Conservation (phyloP, 2,113 vertebrate species). For the Cyrtonyx montezumae region DNA sequence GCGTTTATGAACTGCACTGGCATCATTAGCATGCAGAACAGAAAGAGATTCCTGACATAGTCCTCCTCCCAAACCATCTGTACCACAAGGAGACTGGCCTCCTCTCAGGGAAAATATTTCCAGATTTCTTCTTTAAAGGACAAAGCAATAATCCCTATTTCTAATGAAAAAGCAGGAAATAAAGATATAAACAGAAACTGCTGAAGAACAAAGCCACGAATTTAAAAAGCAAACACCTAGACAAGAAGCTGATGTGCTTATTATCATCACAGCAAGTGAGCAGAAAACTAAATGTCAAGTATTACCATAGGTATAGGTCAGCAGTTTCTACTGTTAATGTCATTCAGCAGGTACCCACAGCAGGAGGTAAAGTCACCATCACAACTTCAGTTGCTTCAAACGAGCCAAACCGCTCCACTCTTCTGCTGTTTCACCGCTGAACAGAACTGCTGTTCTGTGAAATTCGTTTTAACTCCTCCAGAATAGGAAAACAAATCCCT, state of each 20-base stretch:
- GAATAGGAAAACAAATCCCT: neutral
- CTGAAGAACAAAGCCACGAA: neutral
- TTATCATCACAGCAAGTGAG: neutral
- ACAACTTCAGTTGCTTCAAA: neutral
- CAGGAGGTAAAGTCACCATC: neutral
- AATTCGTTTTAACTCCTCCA: neutral
- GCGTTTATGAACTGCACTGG: neutral
- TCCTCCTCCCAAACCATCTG: neutral
- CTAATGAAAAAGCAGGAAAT: neutral
- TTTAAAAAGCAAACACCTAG: neutral
- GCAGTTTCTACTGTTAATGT: neutral
- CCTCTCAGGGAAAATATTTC: neutral
- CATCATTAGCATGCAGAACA: neutral
- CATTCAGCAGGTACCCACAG: neutral
- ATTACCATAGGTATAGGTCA: constrained; percentile 9
- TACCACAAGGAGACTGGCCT: neutral
- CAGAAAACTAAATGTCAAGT: neutral
- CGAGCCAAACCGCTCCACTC: neutral
- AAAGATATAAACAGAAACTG: neutral
- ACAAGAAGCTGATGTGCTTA: neutral
- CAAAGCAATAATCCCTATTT: neutral
- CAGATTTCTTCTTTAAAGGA: neutral
- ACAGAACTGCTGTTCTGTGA: neutral
- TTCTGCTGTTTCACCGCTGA: neutral
- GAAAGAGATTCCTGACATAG: neutral